phyloP scores from a whole-genome alignment of 2,888 invertebrate species.

The Cheilosia vernalis region DNA sequence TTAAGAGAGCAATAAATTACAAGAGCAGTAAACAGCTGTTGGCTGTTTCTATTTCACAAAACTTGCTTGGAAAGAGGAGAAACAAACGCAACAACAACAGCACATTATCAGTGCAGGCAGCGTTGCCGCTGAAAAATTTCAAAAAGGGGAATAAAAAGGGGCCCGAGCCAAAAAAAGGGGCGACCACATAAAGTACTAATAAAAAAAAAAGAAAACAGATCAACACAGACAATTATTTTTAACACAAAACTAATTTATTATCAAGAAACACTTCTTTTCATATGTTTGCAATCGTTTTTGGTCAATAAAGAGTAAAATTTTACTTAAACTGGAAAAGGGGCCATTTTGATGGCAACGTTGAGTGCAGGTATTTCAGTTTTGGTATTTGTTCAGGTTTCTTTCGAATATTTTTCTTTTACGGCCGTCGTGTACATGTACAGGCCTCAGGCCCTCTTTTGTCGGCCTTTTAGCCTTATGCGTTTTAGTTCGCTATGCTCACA shows the following conservation, averaged over 20 bases:
- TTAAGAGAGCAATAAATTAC: background rate
- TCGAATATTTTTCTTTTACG: slow-evolving; percentile 37
- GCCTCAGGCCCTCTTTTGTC: slow-evolving; percentile 29
- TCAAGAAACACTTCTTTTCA: too few relatives aligned
- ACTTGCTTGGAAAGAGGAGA: slow-evolving; percentile 29
- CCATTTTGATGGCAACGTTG: too few relatives aligned
- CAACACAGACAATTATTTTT: too few relatives aligned
- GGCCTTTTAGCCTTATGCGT: slow-evolving; percentile 34
- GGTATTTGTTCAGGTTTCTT: slow-evolving; percentile 37
- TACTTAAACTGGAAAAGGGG: too few relatives aligned
- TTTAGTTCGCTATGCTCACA: background rate
- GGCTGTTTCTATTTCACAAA: slow-evolving; percentile 41
- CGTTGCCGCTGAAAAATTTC: too few relatives aligned
- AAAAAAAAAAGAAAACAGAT: too few relatives aligned
- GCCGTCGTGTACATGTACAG: slow-evolving; percentile 1
- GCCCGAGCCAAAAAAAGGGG: too few relatives aligned
- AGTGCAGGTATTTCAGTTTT: slow-evolving; percentile 35
- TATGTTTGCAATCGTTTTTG: too few relatives aligned
- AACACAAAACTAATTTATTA: too few relatives aligned
- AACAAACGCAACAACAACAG: slow-evolving; percentile 7
- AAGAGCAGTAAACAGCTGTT: slow-evolving; percentile 49
- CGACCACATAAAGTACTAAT: too few relatives aligned
- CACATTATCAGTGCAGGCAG: slow-evolving; percentile 33
- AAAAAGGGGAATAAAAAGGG: too few relatives aligned
- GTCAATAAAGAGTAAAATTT: too few relatives aligned